phyloP scores from a whole-genome alignment of 2,113 vertebrate species.

The Leucoraja erinaceus region DNA sequence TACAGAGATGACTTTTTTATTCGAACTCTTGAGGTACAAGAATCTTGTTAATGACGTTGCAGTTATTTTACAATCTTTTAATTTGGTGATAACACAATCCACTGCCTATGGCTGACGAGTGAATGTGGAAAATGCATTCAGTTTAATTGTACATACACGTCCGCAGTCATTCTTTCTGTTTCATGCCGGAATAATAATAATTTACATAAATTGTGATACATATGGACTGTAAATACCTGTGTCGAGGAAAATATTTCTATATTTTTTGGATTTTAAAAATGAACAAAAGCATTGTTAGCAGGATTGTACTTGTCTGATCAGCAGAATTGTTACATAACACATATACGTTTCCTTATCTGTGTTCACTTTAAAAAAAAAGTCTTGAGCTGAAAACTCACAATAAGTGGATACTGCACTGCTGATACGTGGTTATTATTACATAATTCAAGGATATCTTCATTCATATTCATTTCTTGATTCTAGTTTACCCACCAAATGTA shows the following conservation, averaged over 20 bases:
- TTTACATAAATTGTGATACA: neutral
- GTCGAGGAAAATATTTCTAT: neutral
- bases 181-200: neutral
- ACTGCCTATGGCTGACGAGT: neutral
- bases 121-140: neutral
- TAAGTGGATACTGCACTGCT: neutral
- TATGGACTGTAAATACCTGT: neutral
- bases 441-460: neutral
- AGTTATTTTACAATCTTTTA: neutral
- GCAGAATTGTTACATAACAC: constrained; percentile 6
- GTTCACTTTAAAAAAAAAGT: neutral
- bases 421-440: neutral
- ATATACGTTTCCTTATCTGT: neutral
- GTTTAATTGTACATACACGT: neutral
- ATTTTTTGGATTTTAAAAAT: constrained; percentile 12
- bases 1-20: neutral
- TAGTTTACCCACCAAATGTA: neutral
- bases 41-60: neutral
- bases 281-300: constrained; percentile 28
- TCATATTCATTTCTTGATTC: neutral
- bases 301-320: neutral
- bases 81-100: neutral
- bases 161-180: neutral
- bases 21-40: neutral
- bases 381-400: neutral